Conservation (phyloP, 1,140 invertebrate species). For the Hermetia illucens region DNA sequence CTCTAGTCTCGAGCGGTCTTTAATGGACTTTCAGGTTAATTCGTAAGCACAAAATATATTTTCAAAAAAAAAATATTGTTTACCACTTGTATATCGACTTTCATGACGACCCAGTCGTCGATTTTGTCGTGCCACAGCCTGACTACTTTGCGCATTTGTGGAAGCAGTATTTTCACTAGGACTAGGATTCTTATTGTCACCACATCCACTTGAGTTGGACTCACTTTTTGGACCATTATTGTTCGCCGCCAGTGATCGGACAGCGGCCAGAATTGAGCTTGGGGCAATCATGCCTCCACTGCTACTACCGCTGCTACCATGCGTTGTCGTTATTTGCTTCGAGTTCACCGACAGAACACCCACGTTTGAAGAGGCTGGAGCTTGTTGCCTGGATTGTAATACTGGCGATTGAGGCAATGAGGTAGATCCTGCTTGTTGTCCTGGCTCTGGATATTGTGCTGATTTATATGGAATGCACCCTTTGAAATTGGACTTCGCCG, state of each 20-base stretch:
- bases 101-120: constrained; percentile 83
- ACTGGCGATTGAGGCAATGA: background rate
- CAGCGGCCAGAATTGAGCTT: constrained; percentile 4
- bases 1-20: no score
- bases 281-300: constrained; percentile 1
- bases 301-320: no score
- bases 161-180: background rate
- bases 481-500: constrained; percentile 3
- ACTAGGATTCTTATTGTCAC: background rate
- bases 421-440: background rate
- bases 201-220: background rate
- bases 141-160: no score
- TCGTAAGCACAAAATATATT: no score
- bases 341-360: no score
- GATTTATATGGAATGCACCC: constrained; percentile 3
- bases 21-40: no score
- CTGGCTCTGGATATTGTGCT: background rate
- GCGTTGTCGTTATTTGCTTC: no score
- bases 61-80: constrained; percentile 27
- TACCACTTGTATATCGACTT: constrained; percentile 92
- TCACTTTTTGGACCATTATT: background rate
- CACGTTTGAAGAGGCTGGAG: no score
- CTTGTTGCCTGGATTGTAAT: background rate
- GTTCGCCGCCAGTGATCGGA: constrained; percentile 1
- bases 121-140: constrained; percentile 57